phyloP scores from a whole-genome alignment of 2,888 invertebrate species.

The Pogonocherus hispidulus region DNA sequence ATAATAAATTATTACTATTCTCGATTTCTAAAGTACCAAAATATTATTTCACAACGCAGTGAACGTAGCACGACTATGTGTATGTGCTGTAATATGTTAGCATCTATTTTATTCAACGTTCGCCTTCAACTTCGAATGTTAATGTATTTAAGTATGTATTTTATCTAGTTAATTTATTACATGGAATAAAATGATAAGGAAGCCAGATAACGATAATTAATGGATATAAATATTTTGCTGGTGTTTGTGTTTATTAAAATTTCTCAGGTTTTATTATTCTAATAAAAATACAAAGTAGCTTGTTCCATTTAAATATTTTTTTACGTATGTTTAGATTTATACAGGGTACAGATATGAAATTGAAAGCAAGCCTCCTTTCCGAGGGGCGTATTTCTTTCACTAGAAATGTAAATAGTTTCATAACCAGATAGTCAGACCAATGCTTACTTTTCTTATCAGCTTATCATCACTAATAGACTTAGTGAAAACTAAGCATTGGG shows the following conservation, averaged over 20 bases:
- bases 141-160: neutral
- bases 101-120: neutral
- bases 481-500: no score
- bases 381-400: no score
- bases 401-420: no score
- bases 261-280: neutral
- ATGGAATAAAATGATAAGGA: constrained; percentile 8
- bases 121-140: neutral
- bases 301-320: no score
- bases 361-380: no score
- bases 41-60: no score
- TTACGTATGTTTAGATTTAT: no score
- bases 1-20: neutral
- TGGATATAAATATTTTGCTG: constrained; percentile 7
- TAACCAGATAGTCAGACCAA: no score
- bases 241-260: neutral
- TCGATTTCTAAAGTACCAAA: neutral
- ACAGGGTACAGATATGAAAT: no score
- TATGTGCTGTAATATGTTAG: neutral
- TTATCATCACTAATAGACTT: no score
- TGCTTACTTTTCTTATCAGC: no score
- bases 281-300: no score
- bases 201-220: constrained; percentile 7
- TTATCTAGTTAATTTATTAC: neutral
- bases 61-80: neutral